Evolutionary conservation across 2,113 vertebrate genomes (phyloP), one percentile per base, ranked within the genome.

Genomic region (Chauna torquata): DNA sequence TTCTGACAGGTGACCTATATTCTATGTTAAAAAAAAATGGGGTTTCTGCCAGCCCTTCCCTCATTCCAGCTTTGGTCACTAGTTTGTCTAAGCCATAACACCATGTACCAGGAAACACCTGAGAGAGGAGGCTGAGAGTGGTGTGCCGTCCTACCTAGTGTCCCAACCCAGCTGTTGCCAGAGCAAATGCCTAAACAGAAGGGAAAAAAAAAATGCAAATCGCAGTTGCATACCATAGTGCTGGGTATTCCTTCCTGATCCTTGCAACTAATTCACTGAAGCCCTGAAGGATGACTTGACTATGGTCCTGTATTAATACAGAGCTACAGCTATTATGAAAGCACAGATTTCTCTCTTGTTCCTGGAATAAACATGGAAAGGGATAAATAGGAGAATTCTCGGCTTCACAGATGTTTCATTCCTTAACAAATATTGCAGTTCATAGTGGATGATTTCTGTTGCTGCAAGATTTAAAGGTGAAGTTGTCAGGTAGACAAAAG

Each of bases 1-100:
- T 94, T 80, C 49, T 90, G 93, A 83, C 82, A 86, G 70, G 42
- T 93, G 82, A 96, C 75, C 85, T 86, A 38, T 82, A 93, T 69
- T 90, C 49, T 12, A 3, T 11, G 14, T 58, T 54, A 66, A 34
- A 82, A 88, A 84, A 82, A 88, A 72, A 42, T 7, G 16, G 55
- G 59, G 42, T 1, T 89, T 52, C 59, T 92, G 72, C 9, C 59
- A 80, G 70, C 68, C 40, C 54, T 87, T 88, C 50, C 54, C n/a
- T 93, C 40, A 9, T 18, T 80, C 27, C 58, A 38, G 0, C 34
- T 72, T 81, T 68, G n/a, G 45, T n/a, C 49, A 85, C 10, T 2
- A 2, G 3, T 79, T 91, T 87, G 72, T 38, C 32, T 74, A 28
- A 83, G 28, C 76, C 42, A 6, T 36, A 82, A 34, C 34, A 57